phyloP scores from a whole-genome alignment of 2,888 invertebrate species.

The Drosophila monieri region DNA sequence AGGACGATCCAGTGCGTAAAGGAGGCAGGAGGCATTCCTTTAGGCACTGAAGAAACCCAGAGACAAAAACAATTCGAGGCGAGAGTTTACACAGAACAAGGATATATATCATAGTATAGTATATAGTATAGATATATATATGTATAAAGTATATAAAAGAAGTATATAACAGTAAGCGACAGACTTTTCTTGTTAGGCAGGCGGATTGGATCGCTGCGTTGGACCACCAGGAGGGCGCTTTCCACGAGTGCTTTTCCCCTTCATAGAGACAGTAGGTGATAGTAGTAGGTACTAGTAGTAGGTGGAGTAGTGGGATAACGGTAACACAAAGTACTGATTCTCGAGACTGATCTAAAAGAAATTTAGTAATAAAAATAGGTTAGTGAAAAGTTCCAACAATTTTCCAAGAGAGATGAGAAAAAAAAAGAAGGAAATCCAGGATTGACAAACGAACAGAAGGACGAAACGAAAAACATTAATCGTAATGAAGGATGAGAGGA shows the following conservation, averaged over 20 bases:
- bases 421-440: constrained; percentile 26
- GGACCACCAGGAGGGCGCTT: background rate
- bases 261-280: constrained; percentile 47
- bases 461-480: constrained; percentile 23
- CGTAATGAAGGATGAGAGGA: constrained; percentile 5
- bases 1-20: constrained; percentile 17
- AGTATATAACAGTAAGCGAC: constrained; percentile 44
- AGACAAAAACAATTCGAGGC: constrained; percentile 45
- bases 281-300: constrained; percentile 62
- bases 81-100: constrained; percentile 47
- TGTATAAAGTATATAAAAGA: constrained; percentile 26
- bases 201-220: constrained; percentile 34
- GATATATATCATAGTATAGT: constrained; percentile 37
- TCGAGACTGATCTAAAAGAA: constrained; percentile 80
- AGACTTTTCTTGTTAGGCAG: constrained; percentile 47
- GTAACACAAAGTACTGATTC: constrained; percentile 61
- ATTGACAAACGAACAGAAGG: constrained; percentile 23
- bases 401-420: constrained; percentile 21
- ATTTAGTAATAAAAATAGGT: constrained; percentile 83
- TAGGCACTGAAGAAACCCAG: constrained; percentile 29
- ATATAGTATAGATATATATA: constrained; percentile 8
- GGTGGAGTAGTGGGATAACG: constrained; percentile 58
- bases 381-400: constrained; percentile 78
- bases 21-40: background rate
- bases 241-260: constrained; percentile 13